phyloP scores from a whole-genome alignment of 2,113 vertebrate species.

The Phalacrocorax pelagicus region DNA sequence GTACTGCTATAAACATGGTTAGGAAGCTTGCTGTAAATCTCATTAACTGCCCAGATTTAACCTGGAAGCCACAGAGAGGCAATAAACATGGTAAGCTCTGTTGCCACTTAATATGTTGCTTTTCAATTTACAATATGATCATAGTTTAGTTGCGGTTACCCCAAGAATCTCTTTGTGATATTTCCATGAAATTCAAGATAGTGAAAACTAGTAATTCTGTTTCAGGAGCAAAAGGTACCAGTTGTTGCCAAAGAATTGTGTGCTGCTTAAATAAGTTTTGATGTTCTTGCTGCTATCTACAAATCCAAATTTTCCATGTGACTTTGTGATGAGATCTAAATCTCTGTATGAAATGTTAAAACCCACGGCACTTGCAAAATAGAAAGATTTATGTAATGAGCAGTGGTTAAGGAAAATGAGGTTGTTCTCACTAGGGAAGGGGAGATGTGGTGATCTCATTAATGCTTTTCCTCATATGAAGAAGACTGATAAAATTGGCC shows the following conservation, averaged over 20 bases:
- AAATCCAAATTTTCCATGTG: background rate
- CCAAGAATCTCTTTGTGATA: background rate
- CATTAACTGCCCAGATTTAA: background rate
- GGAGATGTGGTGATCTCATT: constrained; percentile 28
- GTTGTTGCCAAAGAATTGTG: background rate
- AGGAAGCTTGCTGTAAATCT: background rate
- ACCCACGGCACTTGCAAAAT: background rate
- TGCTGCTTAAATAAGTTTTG: constrained; percentile 16
- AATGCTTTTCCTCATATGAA: constrained; percentile 28
- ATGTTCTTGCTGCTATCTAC: background rate
- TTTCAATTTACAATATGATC: background rate
- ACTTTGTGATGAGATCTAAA: constrained; percentile 16
- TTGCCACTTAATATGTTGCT: background rate
- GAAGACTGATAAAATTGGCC: constrained; percentile 35
- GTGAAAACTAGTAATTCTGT: background rate
- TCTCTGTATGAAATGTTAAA: constrained; percentile 35
- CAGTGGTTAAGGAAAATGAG: constrained; percentile 25
- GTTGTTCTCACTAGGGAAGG: constrained; percentile 44
- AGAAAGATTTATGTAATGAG: constrained; percentile 32
- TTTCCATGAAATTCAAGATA: constrained; percentile 36
- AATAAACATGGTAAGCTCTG: background rate
- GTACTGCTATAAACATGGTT: background rate
- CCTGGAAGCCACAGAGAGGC: background rate
- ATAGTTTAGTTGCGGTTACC: background rate
- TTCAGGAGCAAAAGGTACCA: background rate